Conservation (phyloP, 2,888 invertebrate genomes). For the Xanthorhoe spadicearia region DNA sequence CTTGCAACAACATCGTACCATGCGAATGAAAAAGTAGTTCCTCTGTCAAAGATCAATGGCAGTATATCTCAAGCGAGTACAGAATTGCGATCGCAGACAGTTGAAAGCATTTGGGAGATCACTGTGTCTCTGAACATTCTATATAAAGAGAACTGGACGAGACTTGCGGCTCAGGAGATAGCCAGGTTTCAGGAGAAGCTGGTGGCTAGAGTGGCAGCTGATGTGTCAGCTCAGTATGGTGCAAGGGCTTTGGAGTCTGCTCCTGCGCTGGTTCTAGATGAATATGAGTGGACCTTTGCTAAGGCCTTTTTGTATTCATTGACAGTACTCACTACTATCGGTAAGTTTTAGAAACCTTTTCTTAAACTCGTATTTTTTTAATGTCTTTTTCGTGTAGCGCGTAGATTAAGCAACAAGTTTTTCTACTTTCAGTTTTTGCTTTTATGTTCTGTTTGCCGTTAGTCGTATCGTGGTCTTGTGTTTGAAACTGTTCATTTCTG, state of each 20-base stretch:
- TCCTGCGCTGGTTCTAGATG: slow-evolving; percentile 74
- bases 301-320: slow-evolving; percentile 97
- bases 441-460: no score
- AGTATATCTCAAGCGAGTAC: slow-evolving; percentile 76
- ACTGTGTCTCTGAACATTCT: slow-evolving; percentile 94
- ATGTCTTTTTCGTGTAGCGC: neutral
- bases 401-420: neutral
- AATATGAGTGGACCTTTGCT: slow-evolving; percentile 94
- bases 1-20: slow-evolving; percentile 80
- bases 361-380: no score
- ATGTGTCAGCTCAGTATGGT: slow-evolving; percentile 86
- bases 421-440: no score
- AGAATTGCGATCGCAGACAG: slow-evolving; percentile 85
- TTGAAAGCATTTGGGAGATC: slow-evolving; percentile 96
- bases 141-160: slow-evolving; percentile 95
- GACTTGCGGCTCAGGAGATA: slow-evolving; percentile 88
- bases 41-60: slow-evolving; percentile 67
- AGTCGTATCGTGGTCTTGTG: no score
- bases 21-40: slow-evolving; percentile 68
- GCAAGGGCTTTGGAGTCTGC: slow-evolving; percentile 77
- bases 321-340: slow-evolving; percentile 96
- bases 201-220: slow-evolving; percentile 90
- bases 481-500: no score
- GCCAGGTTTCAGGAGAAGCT: slow-evolving; percentile 92
- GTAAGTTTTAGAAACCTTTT: slow-evolving; percentile 76